phyloP scores from a whole-genome alignment of 2,797 vertebrate genomes.

The Rhyacichthys aspro region DNA sequence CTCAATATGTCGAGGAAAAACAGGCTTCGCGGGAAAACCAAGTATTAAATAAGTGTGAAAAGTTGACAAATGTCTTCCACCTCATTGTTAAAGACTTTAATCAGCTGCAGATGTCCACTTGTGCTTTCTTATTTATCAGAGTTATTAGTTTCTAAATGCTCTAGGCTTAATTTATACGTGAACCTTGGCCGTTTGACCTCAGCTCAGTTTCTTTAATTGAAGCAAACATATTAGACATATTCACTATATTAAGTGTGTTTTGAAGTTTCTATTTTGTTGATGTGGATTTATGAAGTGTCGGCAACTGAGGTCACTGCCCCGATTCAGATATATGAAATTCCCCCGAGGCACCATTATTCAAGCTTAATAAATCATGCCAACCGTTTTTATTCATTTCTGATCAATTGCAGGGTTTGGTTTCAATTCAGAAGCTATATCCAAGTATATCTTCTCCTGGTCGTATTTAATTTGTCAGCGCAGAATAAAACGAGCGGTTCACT shows the following conservation, averaged over 20 bases:
- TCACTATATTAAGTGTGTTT: slow-evolving; percentile 67
- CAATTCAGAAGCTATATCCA: slow-evolving; percentile 33
- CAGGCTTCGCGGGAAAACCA: slow-evolving; percentile 53
- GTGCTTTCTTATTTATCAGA: slow-evolving; percentile 70
- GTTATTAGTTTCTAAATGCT: slow-evolving; percentile 79
- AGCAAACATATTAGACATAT: slow-evolving; percentile 66
- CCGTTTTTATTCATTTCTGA: slow-evolving; percentile 62
- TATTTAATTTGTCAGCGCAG: slow-evolving; percentile 41
- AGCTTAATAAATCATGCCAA: slow-evolving; percentile 78
- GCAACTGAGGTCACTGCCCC: slow-evolving; percentile 75
- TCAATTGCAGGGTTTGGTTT: slow-evolving; percentile 66
- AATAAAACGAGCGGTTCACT: slow-evolving; percentile 23
- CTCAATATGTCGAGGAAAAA: slow-evolving; percentile 57
- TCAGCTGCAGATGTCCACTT: slow-evolving; percentile 71
- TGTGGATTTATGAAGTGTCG: slow-evolving; percentile 82
- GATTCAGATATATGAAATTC: slow-evolving; percentile 83
- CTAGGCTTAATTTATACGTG: slow-evolving; percentile 61
- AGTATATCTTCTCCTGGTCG: slow-evolving; percentile 39
- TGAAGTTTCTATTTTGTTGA: slow-evolving; percentile 75
- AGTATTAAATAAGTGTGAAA: slow-evolving; percentile 68
- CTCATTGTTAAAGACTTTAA: slow-evolving; percentile 76
- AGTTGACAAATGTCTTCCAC: slow-evolving; percentile 70
- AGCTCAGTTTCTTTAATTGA: slow-evolving; percentile 66
- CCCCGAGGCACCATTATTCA: slow-evolving; percentile 69
- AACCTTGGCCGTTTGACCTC: slow-evolving; percentile 71